Base-by-base conservation (phyloP, 2,113 vertebrate genomes). In the Macrotis lagotis region DNA sequence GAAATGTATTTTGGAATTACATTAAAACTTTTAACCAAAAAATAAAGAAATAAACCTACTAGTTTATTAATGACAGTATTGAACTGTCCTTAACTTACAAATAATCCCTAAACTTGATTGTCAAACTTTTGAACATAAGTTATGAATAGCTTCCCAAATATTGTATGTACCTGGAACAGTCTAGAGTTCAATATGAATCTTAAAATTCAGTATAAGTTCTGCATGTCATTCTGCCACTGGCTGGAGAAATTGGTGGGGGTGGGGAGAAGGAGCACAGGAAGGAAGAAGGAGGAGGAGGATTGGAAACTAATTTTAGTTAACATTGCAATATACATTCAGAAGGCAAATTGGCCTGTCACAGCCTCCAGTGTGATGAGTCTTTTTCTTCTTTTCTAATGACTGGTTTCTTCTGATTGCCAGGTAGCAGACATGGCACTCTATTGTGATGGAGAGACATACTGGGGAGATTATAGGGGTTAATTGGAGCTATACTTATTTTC, bases 11-110 rank as follows among this genome's bases (percentile, higher is more conserved):
- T 98, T 97, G 98, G 97, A 98, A 97, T 98, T 97, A 93, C 97
- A 98, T 98, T 98, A 98, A 98, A 98, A 97, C 97, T 97, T 97
- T 96, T 95, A 96, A 97, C 96, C 97, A 89, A 97, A 97, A 74
- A n/a, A n/a, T n/a, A n/a, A n/a, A n/a, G n/a, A n/a, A n/a, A n/a
- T 44, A 44, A 74, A 74, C 16, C 37, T 74, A n/a, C 37, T 44
- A 6, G 66, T 8, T n/a, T n/a, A n/a, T n/a, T n/a, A 44, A 74
- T 44, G 37, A n/a, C n/a, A n/a, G 19, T 74, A 44, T 74, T 74
- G 66, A 44, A 74, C 19, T n/a, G 14, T 44, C 66, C n/a, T 22
- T 16, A 74, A 22, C 5, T 74, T 44, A 44, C 5, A 74, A 74
- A 44, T 6, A n/a, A 44, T n/a, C 37, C 0, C 37, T 74, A 74